Conservation (phyloP, 2,888 invertebrate species). For the Hydroisotoma schaefferi region DNA sequence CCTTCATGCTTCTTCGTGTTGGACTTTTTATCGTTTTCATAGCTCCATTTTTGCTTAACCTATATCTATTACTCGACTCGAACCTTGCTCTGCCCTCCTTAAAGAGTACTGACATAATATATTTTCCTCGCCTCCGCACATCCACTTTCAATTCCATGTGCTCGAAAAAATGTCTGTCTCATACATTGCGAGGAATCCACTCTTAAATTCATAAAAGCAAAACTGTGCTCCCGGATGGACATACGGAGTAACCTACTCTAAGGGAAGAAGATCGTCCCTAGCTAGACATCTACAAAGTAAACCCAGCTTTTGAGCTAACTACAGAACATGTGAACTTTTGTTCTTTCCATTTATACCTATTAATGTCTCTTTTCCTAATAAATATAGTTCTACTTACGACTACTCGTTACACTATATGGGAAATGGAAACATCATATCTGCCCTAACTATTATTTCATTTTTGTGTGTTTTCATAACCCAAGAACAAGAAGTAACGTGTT, state of each 20-base stretch:
- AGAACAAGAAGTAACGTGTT: too few relatives aligned
- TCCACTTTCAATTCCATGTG: not conserved
- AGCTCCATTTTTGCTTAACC: not conserved
- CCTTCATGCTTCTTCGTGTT: not conserved
- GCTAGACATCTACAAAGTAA: not conserved
- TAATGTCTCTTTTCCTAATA: slow-evolving; percentile 1
- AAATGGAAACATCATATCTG: too few relatives aligned
- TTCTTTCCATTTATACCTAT: slow-evolving; percentile 6
- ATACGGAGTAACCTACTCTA: too few relatives aligned
- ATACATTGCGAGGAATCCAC: not conserved
- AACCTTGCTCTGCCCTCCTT: not conserved
- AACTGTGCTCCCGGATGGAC: not conserved
- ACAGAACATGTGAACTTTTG: slow-evolving; percentile 3
- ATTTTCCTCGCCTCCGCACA: not conserved
- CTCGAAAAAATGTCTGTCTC: slow-evolving; percentile 1
- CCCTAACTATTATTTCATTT: too few relatives aligned
- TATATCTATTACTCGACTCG: not conserved
- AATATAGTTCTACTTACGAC: too few relatives aligned
- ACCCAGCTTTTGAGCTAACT: not conserved
- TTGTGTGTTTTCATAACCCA: too few relatives aligned
- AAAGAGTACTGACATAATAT: not conserved
- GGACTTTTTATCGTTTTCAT: not conserved
- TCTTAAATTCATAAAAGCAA: not conserved
- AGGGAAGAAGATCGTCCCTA: not conserved
- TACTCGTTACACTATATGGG: too few relatives aligned